A percentile compares a stretch with the other conserved stretches of the same genome.
phyloP scores from a whole-genome alignment of 2,113 vertebrate species.

The Burhinus bistriatus region DNA sequence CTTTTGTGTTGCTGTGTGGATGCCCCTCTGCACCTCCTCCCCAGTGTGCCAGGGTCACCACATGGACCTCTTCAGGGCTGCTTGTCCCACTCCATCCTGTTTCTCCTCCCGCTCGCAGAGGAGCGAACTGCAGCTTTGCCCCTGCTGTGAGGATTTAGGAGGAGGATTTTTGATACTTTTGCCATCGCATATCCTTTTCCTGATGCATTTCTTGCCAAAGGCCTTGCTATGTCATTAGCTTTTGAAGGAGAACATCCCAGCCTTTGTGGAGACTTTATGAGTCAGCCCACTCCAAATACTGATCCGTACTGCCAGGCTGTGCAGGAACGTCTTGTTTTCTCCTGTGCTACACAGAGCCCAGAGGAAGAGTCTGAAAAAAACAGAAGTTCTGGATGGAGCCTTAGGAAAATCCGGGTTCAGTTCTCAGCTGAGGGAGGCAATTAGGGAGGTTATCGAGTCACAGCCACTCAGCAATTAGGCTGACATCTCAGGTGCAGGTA shows the following conservation, averaged over 20 bases:
- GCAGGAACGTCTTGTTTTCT: background rate
- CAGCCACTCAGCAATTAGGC: background rate
- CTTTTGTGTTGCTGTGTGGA: fast-evolving
- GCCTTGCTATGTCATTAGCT: fast-evolving
- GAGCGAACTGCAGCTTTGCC: background rate
- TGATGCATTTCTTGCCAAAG: background rate
- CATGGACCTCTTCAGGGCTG: fast-evolving
- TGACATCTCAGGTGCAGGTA: background rate
- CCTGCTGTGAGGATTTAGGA: background rate
- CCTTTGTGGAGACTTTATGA: background rate
- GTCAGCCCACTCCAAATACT: background rate
- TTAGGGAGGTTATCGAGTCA: background rate
- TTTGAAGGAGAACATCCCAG: background rate
- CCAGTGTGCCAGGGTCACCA: fast-evolving
- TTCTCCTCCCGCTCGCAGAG: background rate
- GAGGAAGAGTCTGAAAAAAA: background rate
- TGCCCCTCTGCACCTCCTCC: background rate
- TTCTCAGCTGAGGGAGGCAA: background rate
- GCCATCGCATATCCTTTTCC: background rate
- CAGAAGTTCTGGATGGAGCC: background rate
- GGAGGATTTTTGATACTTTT: background rate
- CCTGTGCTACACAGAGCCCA: background rate
- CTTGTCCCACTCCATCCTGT: background rate
- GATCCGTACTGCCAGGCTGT: fast-evolving
- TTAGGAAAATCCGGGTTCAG: background rate